Conservation (phyloP, 1,140 invertebrate genomes). For the Pseudobourletiella spinata region DNA sequence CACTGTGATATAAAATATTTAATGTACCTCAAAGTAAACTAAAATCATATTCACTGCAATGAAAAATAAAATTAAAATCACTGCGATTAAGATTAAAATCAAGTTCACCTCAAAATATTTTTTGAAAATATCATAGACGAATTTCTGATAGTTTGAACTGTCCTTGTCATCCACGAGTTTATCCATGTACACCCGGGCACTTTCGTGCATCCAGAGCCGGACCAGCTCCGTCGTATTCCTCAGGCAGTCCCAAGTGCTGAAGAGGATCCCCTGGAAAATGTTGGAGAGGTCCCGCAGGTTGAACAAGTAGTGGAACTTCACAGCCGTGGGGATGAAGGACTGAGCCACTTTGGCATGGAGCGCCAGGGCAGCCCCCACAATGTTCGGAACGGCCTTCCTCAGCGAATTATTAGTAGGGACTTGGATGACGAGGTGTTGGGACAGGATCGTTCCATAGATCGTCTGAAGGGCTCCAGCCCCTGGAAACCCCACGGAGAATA, state of each 20-base stretch:
- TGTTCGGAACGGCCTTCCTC: slow-evolving; percentile 52
- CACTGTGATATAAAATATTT: neutral
- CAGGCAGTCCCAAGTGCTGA: slow-evolving; percentile 80
- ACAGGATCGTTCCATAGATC: slow-evolving; percentile 80
- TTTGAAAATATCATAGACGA: slow-evolving; percentile 80
- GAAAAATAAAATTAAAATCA: too few species aligned
- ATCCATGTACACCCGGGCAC: slow-evolving; percentile 83
- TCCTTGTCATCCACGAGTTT: slow-evolving; percentile 88
- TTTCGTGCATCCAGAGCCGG: slow-evolving; percentile 85
- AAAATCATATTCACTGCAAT: too few species aligned
- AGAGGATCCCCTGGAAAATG: slow-evolving; percentile 79
- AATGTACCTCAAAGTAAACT: too few species aligned
- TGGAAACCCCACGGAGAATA: slow-evolving; percentile 89
- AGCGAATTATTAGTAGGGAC: slow-evolving; percentile 55
- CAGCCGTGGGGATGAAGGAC: slow-evolving; percentile 54
- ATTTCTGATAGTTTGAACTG: slow-evolving; percentile 76
- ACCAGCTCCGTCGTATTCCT: slow-evolving; percentile 69
- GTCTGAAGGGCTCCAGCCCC: slow-evolving; percentile 70
- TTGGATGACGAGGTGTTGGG: slow-evolving; percentile 71
- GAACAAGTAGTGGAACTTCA: slow-evolving; percentile 95
- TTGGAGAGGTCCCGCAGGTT: slow-evolving; percentile 91
- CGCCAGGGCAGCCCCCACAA: slow-evolving; percentile 70
- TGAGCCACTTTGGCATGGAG: slow-evolving; percentile 66
- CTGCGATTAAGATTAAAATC: too few species aligned
- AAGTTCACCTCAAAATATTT: slow-evolving; percentile 72